These are phyloP conservation scores for Falco punctatus DNA, from an alignment of 2,113 vertebrate species.

Conservation along the genomic window DNA sequence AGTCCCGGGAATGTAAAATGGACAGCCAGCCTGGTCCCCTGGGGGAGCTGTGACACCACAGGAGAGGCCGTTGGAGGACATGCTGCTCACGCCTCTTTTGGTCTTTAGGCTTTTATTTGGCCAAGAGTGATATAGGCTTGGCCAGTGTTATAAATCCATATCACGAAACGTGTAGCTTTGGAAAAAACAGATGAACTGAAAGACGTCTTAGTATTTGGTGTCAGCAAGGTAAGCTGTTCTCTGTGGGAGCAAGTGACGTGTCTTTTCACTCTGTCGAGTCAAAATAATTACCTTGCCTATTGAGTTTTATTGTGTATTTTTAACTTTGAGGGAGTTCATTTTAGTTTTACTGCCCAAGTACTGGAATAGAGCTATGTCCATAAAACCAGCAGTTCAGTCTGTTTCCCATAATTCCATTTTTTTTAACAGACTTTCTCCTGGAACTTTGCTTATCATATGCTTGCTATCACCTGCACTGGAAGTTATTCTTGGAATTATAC, in stretches of 20 bases:
- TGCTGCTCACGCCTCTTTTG: neutral
- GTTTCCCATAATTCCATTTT: neutral
- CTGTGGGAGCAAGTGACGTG: neutral
- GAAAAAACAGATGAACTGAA: neutral
- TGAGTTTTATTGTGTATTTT: constrained; percentile 27
- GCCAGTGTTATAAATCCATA: neutral
- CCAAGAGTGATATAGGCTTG: neutral
- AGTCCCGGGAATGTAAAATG: neutral
- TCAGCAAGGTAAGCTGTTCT: neutral
- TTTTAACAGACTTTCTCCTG: neutral
- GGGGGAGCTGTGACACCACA: constrained; percentile 38
- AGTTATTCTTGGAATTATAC: neutral
- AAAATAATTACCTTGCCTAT: constrained; percentile 1
- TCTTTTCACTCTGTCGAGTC: neutral
- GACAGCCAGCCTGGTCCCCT: neutral
- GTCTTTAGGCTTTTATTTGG: neutral
- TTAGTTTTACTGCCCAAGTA: constrained; percentile 5
- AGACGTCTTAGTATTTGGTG: neutral
- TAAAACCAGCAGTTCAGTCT: neutral
- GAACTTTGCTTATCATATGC: neutral
- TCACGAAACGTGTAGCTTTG: neutral
- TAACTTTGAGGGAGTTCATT: constrained; percentile 14
- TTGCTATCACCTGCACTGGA: neutral
- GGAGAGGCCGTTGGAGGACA: neutral
- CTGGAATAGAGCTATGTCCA: neutral